Conservation (phyloP, 2,113 vertebrate species). For the Heterochromis multidens region DNA sequence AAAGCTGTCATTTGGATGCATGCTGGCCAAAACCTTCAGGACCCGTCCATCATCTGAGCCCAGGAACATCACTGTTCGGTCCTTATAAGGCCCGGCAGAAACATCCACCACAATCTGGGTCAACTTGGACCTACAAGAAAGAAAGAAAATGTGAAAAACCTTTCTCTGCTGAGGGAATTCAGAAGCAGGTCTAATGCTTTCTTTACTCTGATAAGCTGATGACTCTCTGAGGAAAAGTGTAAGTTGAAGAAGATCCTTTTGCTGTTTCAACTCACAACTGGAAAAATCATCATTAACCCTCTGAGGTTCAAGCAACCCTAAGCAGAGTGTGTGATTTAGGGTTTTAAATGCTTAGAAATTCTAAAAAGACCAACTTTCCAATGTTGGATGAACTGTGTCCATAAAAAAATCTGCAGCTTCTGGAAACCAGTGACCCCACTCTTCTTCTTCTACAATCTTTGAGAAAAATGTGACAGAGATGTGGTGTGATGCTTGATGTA, state of each 20-base stretch:
- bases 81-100: slow-evolving; percentile 75
- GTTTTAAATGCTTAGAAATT: not conserved
- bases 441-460: too few relatives aligned
- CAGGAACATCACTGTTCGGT: slow-evolving; percentile 86
- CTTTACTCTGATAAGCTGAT: not conserved
- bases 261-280: too few relatives aligned
- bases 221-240: not conserved
- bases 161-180: not conserved
- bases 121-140: slow-evolving; percentile 76
- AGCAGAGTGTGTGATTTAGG: not conserved
- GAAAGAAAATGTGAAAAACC: not conserved
- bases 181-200: not conserved
- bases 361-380: not conserved
- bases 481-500: too few relatives aligned
- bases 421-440: too few relatives aligned
- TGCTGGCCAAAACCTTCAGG: slow-evolving; percentile 81
- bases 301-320: not conserved
- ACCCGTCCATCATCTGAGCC: slow-evolving; percentile 84
- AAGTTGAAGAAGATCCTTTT: too few relatives aligned
- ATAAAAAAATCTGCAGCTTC: too few relatives aligned
- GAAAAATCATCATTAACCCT: too few relatives aligned
- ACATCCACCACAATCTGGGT: slow-evolving; percentile 84
- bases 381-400: too few relatives aligned
- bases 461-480: too few relatives aligned
- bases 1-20: slow-evolving; percentile 21